A percentile compares a stretch with the other conserved stretches of the same genome.
These are phyloP conservation scores for Ooceraea biroi DNA, from an alignment of 1,140 invertebrate species.

Conservation along the genomic window DNA sequence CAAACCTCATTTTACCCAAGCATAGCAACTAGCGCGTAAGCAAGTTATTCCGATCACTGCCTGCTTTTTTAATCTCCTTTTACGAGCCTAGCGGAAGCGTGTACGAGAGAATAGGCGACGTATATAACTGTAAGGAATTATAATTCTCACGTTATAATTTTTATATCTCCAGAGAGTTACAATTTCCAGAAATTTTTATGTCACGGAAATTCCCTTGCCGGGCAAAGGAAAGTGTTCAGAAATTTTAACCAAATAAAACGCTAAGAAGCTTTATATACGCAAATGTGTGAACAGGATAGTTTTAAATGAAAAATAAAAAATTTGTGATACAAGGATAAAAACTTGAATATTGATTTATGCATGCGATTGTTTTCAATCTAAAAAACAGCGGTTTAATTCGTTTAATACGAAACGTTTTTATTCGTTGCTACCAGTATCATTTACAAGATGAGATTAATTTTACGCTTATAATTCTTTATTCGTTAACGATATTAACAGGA, in stretches of 20 bases:
- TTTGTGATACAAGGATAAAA: not conserved
- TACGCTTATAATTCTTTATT: too few relatives aligned
- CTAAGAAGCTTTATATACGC: not conserved
- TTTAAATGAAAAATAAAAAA: not conserved
- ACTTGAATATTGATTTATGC: not conserved
- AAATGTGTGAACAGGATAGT: not conserved
- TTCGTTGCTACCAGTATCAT: too few relatives aligned
- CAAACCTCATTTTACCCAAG: conserved; percentile 63
- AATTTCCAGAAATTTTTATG: not conserved
- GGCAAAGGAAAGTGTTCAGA: not conserved
- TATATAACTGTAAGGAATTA: not conserved
- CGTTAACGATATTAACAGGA: too few relatives aligned
- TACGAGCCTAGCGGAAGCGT: not conserved
- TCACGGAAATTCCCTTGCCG: not conserved
- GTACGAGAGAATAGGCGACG: not conserved
- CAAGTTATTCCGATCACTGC: too few relatives aligned
- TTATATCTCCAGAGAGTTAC: too few relatives aligned
- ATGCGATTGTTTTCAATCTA: not conserved
- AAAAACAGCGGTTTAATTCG: not conserved
- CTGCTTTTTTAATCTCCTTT: not conserved
- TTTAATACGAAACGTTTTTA: too few relatives aligned
- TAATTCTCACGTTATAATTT: not conserved
- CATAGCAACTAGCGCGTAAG: too few relatives aligned
- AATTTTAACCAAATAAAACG: not conserved
- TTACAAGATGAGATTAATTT: too few relatives aligned